A percentile compares a stretch with the other conserved stretches of the same genome.
These are phyloP conservation scores for Odontocolon sp. DNA, from an alignment of 2,888 invertebrate species.

Conservation along the genomic window DNA sequence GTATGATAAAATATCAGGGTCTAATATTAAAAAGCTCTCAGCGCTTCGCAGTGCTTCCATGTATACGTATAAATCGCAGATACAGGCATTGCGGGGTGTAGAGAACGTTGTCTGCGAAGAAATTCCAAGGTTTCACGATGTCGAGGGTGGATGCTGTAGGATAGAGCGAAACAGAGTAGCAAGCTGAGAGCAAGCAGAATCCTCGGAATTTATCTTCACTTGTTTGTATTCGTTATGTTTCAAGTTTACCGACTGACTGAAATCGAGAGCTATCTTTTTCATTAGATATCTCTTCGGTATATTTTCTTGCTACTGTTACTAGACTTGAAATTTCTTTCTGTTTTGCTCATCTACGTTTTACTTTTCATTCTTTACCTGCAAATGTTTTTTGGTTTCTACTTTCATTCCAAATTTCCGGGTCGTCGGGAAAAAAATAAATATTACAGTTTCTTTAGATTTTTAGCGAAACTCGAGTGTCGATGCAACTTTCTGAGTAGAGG, in stretches of 20 bases:
- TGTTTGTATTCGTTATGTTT: slow-evolving; percentile 55
- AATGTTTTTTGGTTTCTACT: no score
- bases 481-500: no score
- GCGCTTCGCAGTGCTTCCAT: slow-evolving; percentile 11
- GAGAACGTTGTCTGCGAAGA: neutral
- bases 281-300: neutral
- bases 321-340: no score
- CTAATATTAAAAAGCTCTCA: slow-evolving; percentile 55
- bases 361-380: no score
- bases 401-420: no score
- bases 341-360: no score
- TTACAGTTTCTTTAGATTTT: no score
- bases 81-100: neutral
- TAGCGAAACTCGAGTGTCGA: no score
- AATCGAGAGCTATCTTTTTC: slow-evolving; percentile 15
- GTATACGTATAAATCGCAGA: slow-evolving; percentile 39
- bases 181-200: slow-evolving; percentile 37
- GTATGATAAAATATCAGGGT: slow-evolving; percentile 43
- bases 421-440: no score
- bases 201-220: slow-evolving; percentile 54
- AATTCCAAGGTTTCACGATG: slow-evolving; percentile 22
- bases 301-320: no score
- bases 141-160: neutral
- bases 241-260: slow-evolving; percentile 38
- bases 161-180: neutral